phyloP scores from a whole-genome alignment of 2,113 vertebrate species.

The Todiramphus chloris region DNA sequence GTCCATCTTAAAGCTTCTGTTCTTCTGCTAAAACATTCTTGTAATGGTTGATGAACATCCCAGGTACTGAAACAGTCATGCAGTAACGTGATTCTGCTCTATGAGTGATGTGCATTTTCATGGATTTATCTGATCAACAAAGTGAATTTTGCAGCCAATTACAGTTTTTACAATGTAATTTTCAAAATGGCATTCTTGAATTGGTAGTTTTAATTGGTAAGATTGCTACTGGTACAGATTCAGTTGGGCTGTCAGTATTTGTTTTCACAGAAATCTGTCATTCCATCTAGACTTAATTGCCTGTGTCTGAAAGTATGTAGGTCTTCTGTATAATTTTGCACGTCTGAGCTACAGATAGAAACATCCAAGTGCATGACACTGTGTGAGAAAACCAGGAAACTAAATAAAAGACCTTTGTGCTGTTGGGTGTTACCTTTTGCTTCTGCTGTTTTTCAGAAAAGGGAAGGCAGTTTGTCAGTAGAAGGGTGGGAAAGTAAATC shows the following conservation, averaged over 20 bases:
- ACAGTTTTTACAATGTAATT: not conserved
- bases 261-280: not conserved
- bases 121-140: not conserved
- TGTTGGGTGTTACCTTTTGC: not conserved
- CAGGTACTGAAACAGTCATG: not conserved
- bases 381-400: not conserved
- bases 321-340: not conserved
- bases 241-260: not conserved
- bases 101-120: fast-evolving
- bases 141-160: not conserved
- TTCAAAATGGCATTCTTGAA: not conserved
- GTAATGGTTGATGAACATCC: not conserved
- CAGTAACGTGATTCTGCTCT: not conserved
- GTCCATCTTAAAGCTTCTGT: not conserved
- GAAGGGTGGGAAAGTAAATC: not conserved
- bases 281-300: not conserved
- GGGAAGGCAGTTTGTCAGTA: not conserved
- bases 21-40: not conserved
- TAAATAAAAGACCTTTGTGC: not conserved
- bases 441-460: not conserved
- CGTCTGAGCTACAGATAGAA: not conserved
- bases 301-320: not conserved
- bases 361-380: not conserved
- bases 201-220: not conserved
- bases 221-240: not conserved